phyloP scores from a whole-genome alignment of 2,888 invertebrate species.

The Eupelmus urozonus region DNA sequence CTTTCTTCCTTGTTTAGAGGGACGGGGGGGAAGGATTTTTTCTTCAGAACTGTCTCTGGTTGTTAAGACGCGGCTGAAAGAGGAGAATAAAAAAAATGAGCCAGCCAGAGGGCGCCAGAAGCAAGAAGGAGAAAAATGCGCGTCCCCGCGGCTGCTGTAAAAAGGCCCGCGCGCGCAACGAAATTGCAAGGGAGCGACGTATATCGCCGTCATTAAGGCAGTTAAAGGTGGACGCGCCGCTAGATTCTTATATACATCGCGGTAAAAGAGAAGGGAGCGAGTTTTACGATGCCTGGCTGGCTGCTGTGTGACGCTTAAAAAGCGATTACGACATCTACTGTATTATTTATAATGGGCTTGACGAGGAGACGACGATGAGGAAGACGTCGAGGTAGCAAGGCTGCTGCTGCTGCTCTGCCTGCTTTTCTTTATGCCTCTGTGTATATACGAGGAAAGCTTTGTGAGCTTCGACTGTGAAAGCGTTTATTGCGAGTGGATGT shows the following conservation, averaged over 20 bases:
- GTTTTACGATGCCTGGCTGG: conserved; percentile 26
- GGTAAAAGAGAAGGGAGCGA: not conserved
- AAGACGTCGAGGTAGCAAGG: not conserved
- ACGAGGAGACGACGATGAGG: not conserved
- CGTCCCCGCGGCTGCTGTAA: conserved; percentile 3
- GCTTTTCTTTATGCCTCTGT: not conserved
- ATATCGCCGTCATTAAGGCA: conserved; percentile 51
- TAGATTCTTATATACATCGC: not conserved
- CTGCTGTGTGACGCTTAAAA: conserved; percentile 38
- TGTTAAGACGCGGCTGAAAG: conserved; percentile 13
- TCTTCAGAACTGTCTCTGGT: not conserved
- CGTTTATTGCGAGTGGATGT: not conserved
- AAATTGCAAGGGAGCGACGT: conserved; percentile 35
- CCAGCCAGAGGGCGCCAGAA: too few species aligned
- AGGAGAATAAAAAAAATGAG: too few species aligned
- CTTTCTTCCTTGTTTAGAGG: not conserved
- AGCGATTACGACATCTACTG: conserved; percentile 38
- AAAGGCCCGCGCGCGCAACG: not conserved
- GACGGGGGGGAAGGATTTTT: conserved; percentile 14
- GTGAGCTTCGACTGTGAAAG: conserved; percentile 12
- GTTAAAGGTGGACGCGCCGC: conserved; percentile 30
- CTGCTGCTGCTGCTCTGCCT: not conserved
- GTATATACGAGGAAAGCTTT: not conserved
- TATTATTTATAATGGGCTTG: conserved; percentile 36
- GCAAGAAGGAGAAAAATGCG: conserved; percentile 20